These are phyloP conservation scores for Carabus problematicus DNA, from an alignment of 2,888 invertebrate genomes.

Conservation along the genomic window DNA sequence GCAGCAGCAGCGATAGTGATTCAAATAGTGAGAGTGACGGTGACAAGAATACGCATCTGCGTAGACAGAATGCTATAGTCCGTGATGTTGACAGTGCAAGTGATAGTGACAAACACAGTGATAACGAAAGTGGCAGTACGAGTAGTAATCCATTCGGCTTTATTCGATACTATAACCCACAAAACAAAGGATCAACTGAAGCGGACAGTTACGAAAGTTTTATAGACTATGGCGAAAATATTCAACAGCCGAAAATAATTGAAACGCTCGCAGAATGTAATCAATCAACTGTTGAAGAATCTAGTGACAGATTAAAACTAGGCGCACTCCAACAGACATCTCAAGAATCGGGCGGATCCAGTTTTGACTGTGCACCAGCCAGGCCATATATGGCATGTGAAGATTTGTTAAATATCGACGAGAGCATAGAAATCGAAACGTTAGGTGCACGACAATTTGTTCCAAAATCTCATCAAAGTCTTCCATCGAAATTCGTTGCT, in stretches of 20 bases:
- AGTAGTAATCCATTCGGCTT: conserved; percentile 71
- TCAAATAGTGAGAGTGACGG: conserved; percentile 56
- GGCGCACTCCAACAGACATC: conserved; percentile 63
- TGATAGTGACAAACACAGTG: conserved; percentile 61
- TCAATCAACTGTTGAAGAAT: conserved; percentile 45
- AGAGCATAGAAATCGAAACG: conserved; percentile 63
- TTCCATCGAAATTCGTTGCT: conserved; percentile 69
- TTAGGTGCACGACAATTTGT: conserved; percentile 49
- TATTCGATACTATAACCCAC: conserved; percentile 68
- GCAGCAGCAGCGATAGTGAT: conserved; percentile 58
- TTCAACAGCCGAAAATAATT: conserved; percentile 47
- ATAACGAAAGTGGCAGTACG: conserved; percentile 63
- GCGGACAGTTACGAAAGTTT: conserved; percentile 60
- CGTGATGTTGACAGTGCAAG: conserved; percentile 46
- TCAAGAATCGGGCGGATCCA: conserved; percentile 67
- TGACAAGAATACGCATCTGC: conserved; percentile 58
- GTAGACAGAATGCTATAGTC: conserved; percentile 68
- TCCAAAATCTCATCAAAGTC: conserved; percentile 67
- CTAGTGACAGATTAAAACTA: conserved; percentile 26
- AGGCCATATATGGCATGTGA: conserved; percentile 71
- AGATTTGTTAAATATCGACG: conserved; percentile 71
- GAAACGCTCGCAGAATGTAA: conserved; percentile 26
- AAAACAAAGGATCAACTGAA: conserved; percentile 54
- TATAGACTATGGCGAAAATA: conserved; percentile 59
- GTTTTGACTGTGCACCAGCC: conserved; percentile 63